A percentile compares a stretch with the other conserved stretches of the same genome.
Evolutionary conservation across 2,888 invertebrate species (phyloP).

Genomic region (Campoletis raptor): DNA sequence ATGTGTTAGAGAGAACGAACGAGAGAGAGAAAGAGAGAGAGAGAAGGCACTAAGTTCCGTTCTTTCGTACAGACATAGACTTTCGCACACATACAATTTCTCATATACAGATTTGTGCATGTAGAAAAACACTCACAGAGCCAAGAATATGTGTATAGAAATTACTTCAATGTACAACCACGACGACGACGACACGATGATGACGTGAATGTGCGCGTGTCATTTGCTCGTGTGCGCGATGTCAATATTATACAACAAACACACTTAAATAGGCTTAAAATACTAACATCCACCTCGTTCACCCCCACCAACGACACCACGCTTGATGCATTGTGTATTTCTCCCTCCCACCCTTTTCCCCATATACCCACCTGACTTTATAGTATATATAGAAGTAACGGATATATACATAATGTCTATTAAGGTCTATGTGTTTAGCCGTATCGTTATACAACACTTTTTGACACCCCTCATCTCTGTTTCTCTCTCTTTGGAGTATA

Average conservation of each 20-base stretch:
- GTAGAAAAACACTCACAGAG: constrained; percentile 37
- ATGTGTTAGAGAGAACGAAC: constrained; percentile 5
- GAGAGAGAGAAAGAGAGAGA: background rate
- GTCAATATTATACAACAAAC: constrained; percentile 85
- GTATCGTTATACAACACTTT: constrained; percentile 74
- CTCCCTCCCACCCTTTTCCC: constrained; percentile 55
- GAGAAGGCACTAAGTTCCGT: constrained; percentile 53
- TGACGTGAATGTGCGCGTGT: constrained; percentile 75
- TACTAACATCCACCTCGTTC: constrained; percentile 81
- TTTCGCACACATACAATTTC: constrained; percentile 25
- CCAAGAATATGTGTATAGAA: constrained; percentile 10
- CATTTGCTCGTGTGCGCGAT: constrained; percentile 82
- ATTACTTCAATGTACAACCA: constrained; percentile 38
- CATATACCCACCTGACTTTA: constrained; percentile 68
- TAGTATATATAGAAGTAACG: constrained; percentile 66
- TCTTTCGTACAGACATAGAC: constrained; percentile 57
- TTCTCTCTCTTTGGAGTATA: constrained; percentile 17
- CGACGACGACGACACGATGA: constrained; percentile 57
- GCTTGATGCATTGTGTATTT: constrained; percentile 69
- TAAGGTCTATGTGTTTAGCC: constrained; percentile 73
- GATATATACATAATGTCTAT: constrained; percentile 52
- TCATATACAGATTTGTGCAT: background rate
- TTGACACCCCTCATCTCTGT: constrained; percentile 47
- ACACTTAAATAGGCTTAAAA: constrained; percentile 85
- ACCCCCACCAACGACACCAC: constrained; percentile 69